Evolutionary conservation across 1,140 invertebrate species (phyloP).

Genomic region (Lordiphosa mommai): DNA sequence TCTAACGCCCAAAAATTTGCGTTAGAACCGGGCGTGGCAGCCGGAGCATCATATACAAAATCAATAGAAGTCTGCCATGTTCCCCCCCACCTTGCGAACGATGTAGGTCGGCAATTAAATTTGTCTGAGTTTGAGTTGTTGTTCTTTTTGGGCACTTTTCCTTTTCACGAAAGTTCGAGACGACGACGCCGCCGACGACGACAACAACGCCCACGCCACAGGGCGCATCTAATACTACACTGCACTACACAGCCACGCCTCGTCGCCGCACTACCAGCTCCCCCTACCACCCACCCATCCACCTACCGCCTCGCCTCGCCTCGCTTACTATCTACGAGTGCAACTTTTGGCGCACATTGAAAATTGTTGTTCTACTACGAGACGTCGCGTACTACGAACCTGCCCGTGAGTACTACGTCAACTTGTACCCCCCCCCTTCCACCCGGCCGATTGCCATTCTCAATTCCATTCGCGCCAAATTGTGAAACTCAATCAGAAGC

Average conservation of each 20-base stretch:
- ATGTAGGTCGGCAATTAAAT: slow-evolving; percentile 41
- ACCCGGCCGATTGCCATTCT: background rate
- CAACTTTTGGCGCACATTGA: slow-evolving; percentile 9
- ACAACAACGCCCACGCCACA: background rate
- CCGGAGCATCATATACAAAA: slow-evolving; percentile 13
- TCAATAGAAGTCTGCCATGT: slow-evolving; percentile 9
- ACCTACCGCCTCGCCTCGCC: too few relatives aligned
- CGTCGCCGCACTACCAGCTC: background rate
- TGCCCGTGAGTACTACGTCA: background rate
- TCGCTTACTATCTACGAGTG: background rate
- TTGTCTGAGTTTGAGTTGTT: slow-evolving; percentile 20
- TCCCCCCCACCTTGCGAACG: background rate
- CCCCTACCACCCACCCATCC: background rate
- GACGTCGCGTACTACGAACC: slow-evolving; percentile 1
- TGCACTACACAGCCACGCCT: background rate
- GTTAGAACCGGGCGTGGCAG: slow-evolving; percentile 16
- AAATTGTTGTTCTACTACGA: slow-evolving; percentile 2
- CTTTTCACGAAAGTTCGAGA: slow-evolving; percentile 23
- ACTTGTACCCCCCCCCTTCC: background rate
- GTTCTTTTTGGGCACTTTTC: slow-evolving; percentile 19
- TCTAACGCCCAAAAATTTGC: slow-evolving; percentile 2
- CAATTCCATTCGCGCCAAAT: slow-evolving; percentile 39
- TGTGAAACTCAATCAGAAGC: slow-evolving; percentile 20
- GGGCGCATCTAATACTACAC: background rate
- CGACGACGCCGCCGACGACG: slow-evolving; percentile 26